Conservation (phyloP, 1,140 invertebrate genomes). For the Drosophila tristis region DNA sequence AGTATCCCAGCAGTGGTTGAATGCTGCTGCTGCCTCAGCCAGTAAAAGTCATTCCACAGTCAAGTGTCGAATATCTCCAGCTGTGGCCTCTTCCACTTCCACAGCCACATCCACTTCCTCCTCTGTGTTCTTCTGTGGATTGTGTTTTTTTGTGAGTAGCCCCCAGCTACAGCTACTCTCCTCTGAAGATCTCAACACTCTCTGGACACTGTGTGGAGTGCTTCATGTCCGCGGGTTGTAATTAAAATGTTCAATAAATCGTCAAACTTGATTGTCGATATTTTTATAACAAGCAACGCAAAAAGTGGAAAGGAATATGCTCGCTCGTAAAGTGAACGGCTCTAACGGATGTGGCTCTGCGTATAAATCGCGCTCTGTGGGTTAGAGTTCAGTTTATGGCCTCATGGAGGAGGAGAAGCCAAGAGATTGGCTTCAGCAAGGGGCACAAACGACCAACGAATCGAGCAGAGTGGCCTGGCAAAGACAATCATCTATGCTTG, state of each 20-base stretch:
- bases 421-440: no score
- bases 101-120: not conserved
- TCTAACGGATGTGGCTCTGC: slow-evolving; percentile 27
- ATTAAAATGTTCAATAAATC: slow-evolving; percentile 79
- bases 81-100: slow-evolving; percentile 33
- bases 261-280: slow-evolving; percentile 29
- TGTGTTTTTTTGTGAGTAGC: slow-evolving; percentile 38
- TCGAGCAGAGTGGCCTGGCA: no score
- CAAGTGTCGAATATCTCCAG: slow-evolving; percentile 30
- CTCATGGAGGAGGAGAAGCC: not conserved
- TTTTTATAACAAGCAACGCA: slow-evolving; percentile 9
- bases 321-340: not conserved
- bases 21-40: not conserved
- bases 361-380: slow-evolving; percentile 1
- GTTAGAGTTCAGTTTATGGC: slow-evolving; percentile 9
- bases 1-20: not conserved
- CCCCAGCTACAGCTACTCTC: slow-evolving; percentile 7
- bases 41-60: slow-evolving; percentile 29
- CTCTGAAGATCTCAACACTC: slow-evolving; percentile 43
- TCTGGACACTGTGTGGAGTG: slow-evolving; percentile 23
- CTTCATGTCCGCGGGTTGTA: slow-evolving; percentile 65
- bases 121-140: slow-evolving; percentile 9
- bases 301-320: not conserved
- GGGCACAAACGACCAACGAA: no score
- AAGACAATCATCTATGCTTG: no score